Percentiles rank a stretch among this genome's conserved stretches.
phyloP scores from a whole-genome alignment of 1,140 invertebrate genomes.

The Tribolium madens region DNA sequence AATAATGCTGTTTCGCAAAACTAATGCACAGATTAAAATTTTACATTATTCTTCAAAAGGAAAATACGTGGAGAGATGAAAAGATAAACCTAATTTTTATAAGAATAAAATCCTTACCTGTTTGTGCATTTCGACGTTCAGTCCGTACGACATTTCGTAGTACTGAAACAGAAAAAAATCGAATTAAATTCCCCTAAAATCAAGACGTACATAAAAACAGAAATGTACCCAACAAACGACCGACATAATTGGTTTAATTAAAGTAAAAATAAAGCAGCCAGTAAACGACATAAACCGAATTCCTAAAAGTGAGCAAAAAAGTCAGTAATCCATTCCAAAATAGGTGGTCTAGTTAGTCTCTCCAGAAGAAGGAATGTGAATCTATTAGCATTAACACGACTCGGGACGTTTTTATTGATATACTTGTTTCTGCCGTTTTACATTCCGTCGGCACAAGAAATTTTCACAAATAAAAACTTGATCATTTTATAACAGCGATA shows the following conservation, averaged over 20 bases:
- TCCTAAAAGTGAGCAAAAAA: slow-evolving; percentile 15
- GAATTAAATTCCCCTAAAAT: not conserved
- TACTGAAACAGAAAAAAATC: slow-evolving; percentile 83
- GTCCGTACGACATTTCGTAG: slow-evolving; percentile 99
- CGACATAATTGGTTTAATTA: slow-evolving; percentile 37
- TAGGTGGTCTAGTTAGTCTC: slow-evolving; percentile 41
- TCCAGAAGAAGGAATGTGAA: slow-evolving; percentile 31
- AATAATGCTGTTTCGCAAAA: slow-evolving; percentile 32
- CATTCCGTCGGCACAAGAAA: slow-evolving; percentile 38
- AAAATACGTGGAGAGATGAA: not conserved
- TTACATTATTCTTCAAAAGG: slow-evolving; percentile 26
- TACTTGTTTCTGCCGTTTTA: slow-evolving; percentile 42
- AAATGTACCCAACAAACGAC: not conserved
- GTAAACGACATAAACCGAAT: slow-evolving; percentile 20
- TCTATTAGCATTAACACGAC: slow-evolving; percentile 41
- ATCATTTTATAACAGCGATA: slow-evolving; percentile 38
- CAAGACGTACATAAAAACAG: not conserved
- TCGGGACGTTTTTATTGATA: slow-evolving; percentile 38
- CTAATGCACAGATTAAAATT: slow-evolving; percentile 42
- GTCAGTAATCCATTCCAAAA: slow-evolving; percentile 35
- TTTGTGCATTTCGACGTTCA: slow-evolving; percentile 99
- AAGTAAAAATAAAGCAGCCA: slow-evolving; percentile 1
- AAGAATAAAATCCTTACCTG: slow-evolving; percentile 78
- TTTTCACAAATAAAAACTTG: slow-evolving; percentile 38
- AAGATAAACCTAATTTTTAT: not conserved